These are phyloP conservation scores for Crotophaga sulcirostris DNA, from an alignment of 2,113 vertebrate species.

Conservation along the genomic window DNA sequence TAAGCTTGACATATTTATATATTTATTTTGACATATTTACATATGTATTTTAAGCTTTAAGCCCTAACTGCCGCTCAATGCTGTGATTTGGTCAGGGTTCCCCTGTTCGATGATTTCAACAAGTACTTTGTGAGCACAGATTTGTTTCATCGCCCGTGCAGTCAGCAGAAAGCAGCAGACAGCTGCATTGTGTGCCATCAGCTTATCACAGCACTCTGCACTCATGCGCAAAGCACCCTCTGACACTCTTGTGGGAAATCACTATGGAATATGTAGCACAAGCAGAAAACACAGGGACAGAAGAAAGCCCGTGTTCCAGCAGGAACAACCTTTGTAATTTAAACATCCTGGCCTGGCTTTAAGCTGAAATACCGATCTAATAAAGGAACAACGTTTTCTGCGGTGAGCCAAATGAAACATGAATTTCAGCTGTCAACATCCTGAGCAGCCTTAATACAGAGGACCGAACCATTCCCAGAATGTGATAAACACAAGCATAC, in stretches of 20 bases:
- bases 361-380: background rate
- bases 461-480: background rate
- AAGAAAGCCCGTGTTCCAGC: background rate
- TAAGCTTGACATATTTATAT: too few relatives aligned
- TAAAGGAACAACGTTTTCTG: background rate
- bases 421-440: background rate
- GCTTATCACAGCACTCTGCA: background rate
- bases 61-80: background rate
- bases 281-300: background rate
- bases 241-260: background rate
- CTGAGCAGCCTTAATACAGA: background rate
- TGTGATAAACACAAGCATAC: background rate
- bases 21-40: too few relatives aligned
- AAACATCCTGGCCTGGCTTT: background rate
- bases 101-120: slow-evolving; percentile 12
- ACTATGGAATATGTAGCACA: background rate
- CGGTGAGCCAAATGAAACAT: background rate
- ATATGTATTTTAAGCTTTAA: background rate
- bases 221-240: background rate
- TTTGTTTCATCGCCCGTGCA: background rate
- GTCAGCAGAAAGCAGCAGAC: background rate
- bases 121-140: background rate
- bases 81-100: background rate
- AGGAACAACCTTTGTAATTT: background rate
- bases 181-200: background rate